Percentiles rank a stretch among this genome's conserved stretches.
phyloP scores from a whole-genome alignment of 2,797 vertebrate species.

The Chiroxiphia lanceolata region DNA sequence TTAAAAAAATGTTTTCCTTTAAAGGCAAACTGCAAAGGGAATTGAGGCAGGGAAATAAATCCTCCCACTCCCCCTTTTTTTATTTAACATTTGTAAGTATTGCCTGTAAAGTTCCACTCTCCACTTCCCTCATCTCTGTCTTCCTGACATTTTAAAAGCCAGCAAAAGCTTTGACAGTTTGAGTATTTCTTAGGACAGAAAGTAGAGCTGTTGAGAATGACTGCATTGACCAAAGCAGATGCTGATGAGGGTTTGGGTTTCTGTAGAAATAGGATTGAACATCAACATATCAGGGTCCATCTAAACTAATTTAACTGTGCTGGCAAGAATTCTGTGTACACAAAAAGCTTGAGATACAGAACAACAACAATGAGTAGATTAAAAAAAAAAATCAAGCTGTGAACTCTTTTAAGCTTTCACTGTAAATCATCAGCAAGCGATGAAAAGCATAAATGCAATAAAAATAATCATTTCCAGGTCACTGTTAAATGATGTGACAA shows the following conservation, averaged over 20 bases:
- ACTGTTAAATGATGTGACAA: not conserved
- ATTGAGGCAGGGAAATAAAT: not conserved
- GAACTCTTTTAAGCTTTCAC: not conserved
- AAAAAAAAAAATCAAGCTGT: not conserved
- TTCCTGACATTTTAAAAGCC: not conserved
- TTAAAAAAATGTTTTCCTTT: not conserved
- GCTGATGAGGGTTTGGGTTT: not conserved
- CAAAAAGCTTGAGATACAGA: not conserved
- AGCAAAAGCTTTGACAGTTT: not conserved
- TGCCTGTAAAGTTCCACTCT: not conserved
- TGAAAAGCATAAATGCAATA: constrained; percentile 30
- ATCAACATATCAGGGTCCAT: not conserved
- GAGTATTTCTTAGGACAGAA: not conserved
- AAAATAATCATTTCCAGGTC: constrained; percentile 41
- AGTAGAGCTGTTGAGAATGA: not conserved
- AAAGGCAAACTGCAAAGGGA: constrained; percentile 1
- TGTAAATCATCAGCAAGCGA: not conserved
- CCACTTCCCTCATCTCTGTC: not conserved
- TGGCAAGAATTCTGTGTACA: not conserved
- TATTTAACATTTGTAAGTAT: not conserved
- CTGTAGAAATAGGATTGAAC: not conserved
- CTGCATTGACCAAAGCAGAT: not conserved
- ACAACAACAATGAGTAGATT: not conserved
- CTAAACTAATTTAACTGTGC: not conserved
- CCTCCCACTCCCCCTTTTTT: not conserved